These are phyloP conservation scores for Amphipoea lucens DNA, from an alignment of 2,888 invertebrate species.

Conservation along the genomic window DNA sequence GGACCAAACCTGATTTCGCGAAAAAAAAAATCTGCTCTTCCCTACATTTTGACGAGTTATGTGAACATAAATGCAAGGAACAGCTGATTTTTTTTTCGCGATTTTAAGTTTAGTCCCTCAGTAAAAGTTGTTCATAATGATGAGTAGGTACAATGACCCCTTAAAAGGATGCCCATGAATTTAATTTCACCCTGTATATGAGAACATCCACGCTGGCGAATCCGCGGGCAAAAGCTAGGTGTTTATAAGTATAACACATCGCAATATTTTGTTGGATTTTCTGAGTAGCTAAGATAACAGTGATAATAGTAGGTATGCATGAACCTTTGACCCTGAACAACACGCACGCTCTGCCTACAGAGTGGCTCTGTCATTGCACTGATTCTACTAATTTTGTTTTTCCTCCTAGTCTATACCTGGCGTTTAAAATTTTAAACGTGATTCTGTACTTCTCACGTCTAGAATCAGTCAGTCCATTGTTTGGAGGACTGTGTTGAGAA, in stretches of 20 bases:
- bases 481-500: constrained; percentile 2
- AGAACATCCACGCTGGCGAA: not conserved
- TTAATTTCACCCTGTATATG: not conserved
- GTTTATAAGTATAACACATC: not conserved
- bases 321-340: constrained; percentile 5
- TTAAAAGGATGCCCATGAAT: too few species aligned
- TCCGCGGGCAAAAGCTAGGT: not conserved
- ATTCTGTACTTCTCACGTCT: constrained; percentile 5
- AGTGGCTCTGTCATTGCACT: not conserved
- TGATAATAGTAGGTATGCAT: not conserved
- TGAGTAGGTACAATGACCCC: too few species aligned
- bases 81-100: too few species aligned
- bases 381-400: not conserved
- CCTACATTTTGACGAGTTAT: too few species aligned
- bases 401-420: not conserved
- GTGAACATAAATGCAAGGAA: too few species aligned
- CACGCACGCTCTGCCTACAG: not conserved
- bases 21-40: too few species aligned
- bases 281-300: not conserved
- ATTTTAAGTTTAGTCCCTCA: too few species aligned
- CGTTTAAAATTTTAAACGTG: not conserved
- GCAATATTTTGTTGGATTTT: constrained; percentile 6
- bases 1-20: too few species aligned
- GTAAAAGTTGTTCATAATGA: too few species aligned
- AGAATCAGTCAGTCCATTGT: constrained; percentile 4